These are phyloP conservation scores for Salminus brasiliensis DNA, from an alignment of 2,113 vertebrate genomes.

Conservation along the genomic window DNA sequence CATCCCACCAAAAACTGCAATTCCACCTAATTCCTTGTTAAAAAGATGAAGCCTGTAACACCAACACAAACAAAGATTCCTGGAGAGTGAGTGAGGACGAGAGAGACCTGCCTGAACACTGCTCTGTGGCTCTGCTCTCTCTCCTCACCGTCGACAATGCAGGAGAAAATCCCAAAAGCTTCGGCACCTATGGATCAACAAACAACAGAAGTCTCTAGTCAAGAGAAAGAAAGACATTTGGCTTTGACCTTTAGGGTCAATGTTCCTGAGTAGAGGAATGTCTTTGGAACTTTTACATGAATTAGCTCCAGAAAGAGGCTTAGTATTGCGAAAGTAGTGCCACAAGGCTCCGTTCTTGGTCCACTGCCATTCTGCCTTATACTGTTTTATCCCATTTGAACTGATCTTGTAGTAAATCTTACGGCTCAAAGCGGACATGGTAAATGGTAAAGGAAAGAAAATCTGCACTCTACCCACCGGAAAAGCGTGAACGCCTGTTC, in stretches of 20 bases:
- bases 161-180: constrained; percentile 93
- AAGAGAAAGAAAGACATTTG: neutral
- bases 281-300: too few species aligned
- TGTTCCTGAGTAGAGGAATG: neutral
- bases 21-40: too few species aligned
- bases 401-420: neutral
- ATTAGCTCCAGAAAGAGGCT: neutral
- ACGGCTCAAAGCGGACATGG: neutral
- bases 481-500: constrained; percentile 84
- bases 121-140: constrained; percentile 92
- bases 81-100: neutral
- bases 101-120: constrained; percentile 75
- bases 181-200: constrained; percentile 81
- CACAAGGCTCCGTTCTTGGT: neutral
- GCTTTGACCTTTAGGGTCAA: neutral
- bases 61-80: neutral
- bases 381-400: neutral
- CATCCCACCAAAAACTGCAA: neutral
- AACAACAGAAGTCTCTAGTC: neutral
- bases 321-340: constrained; percentile 9
- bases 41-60: too few species aligned
- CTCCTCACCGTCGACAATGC: constrained; percentile 89
- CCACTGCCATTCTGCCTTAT: neutral
- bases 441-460: neutral
- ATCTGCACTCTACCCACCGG: constrained; percentile 72